These are phyloP conservation scores for Elymnias hypermnestra DNA, from an alignment of 1,140 invertebrate genomes.

Conservation along the genomic window DNA sequence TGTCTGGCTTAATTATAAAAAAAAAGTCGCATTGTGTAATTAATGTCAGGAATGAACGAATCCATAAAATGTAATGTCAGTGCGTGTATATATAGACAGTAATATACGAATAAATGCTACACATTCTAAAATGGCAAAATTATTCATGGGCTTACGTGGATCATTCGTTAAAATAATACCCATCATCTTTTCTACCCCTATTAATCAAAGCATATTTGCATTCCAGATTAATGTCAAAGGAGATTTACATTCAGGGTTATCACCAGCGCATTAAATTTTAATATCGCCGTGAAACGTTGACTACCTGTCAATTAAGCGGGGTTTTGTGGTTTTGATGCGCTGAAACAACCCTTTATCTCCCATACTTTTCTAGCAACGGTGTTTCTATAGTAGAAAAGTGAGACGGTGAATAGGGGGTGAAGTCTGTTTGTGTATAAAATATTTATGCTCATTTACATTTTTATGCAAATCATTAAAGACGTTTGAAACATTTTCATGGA, in stretches of 20 bases:
- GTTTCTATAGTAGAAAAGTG: not conserved
- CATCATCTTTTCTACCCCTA: not conserved
- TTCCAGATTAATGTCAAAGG: not conserved
- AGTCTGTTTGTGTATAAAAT: constrained; percentile 8
- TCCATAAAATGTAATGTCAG: too few species aligned
- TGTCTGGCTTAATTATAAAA: too few species aligned
- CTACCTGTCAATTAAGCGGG: constrained; percentile 21
- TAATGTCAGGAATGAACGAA: too few species aligned
- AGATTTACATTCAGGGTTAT: constrained; percentile 5
- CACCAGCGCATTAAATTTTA: constrained; percentile 14
- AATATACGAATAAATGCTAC: too few species aligned
- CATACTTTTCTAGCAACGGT: constrained; percentile 2
- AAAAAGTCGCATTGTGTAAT: too few species aligned
- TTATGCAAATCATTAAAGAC: constrained; percentile 13
- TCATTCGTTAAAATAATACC: not conserved
- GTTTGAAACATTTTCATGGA: constrained; percentile 15
- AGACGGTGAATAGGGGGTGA: constrained; percentile 1
- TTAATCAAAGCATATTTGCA: constrained; percentile 1
- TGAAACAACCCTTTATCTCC: constrained; percentile 7
- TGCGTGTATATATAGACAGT: too few species aligned
- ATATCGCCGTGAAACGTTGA: constrained; percentile 13
- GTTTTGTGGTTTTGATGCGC: constrained; percentile 9
- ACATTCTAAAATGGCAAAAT: too few species aligned
- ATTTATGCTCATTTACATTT: constrained; percentile 22
- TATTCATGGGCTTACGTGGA: too few species aligned